Evolutionary conservation across 2,888 invertebrate genomes (phyloP).

Genomic region (Cheilosia urbana): DNA sequence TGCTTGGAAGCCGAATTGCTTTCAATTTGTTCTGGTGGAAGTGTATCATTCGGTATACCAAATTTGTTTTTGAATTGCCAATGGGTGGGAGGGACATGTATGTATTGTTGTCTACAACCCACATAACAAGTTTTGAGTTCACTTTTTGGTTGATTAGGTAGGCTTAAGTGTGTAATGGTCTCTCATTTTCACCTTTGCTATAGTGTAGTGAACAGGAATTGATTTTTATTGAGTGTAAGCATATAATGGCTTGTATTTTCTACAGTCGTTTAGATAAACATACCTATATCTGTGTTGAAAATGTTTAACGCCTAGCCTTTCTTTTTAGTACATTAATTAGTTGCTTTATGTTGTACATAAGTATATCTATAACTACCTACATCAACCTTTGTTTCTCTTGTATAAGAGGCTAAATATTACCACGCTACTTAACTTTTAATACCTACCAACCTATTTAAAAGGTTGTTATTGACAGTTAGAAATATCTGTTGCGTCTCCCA

Average conservation of each 20-base stretch:
- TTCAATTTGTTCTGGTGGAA: conserved; percentile 51
- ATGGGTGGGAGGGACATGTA: conserved; percentile 9
- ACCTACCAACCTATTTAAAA: no score
- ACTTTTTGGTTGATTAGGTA: conserved; percentile 20
- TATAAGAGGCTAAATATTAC: no score
- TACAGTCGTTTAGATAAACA: no score
- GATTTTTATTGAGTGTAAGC: conserved; percentile 2
- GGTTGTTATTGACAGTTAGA: no score
- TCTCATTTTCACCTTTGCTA: conserved; percentile 1
- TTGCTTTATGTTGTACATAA: no score
- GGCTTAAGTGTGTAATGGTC: conserved; percentile 9
- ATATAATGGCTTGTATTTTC: not conserved
- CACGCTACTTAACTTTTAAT: no score
- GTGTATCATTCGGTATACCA: conserved; percentile 43
- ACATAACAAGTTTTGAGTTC: conserved; percentile 28
- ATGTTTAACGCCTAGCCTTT: no score
- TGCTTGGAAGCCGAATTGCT: conserved; percentile 61
- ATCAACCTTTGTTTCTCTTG: no score
- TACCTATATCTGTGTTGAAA: no score
- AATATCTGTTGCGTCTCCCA: no score
- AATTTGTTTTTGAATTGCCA: conserved; percentile 42
- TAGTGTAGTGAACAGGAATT: not conserved
- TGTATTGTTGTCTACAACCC: conserved; percentile 21
- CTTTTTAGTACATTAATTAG: no score
- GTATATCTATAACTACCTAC: no score